phyloP scores from a whole-genome alignment of 2,888 invertebrate species.

The Dilophus febrilis region DNA sequence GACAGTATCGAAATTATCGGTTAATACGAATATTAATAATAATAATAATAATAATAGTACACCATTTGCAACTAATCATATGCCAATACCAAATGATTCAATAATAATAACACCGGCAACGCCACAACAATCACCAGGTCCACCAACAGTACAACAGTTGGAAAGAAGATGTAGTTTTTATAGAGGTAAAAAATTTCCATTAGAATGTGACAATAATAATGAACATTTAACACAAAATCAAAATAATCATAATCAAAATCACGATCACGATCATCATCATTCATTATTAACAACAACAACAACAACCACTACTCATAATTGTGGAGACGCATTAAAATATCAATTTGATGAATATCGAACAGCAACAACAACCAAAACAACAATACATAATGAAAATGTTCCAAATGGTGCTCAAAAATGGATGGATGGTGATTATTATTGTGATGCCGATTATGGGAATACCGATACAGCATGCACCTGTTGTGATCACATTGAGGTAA shows the following conservation, averaged over 20 bases:
- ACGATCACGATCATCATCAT: slow-evolving; percentile 14
- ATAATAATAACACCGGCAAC: slow-evolving; percentile 31
- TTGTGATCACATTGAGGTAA: slow-evolving; percentile 31
- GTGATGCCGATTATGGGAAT: slow-evolving; percentile 19
- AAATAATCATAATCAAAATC: slow-evolving; percentile 5
- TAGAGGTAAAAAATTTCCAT: slow-evolving; percentile 22
- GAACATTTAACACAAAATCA: slow-evolving; percentile 17
- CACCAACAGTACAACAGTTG: slow-evolving; percentile 13
- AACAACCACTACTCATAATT: too few species aligned
- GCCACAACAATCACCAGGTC: slow-evolving; percentile 29
- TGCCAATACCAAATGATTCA: slow-evolving; percentile 18
- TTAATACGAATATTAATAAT: not conserved
- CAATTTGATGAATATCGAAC: slow-evolving; percentile 5
- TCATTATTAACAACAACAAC: slow-evolving; percentile 18
- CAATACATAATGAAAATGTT: too few species aligned
- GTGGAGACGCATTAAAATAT: too few species aligned
- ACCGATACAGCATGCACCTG: slow-evolving; percentile 27
- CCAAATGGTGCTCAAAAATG: slow-evolving; percentile 22
- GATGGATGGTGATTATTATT: slow-evolving; percentile 27
- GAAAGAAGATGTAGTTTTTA: slow-evolving; percentile 31
- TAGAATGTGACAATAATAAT: slow-evolving; percentile 15
- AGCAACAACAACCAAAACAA: not conserved
- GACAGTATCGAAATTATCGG: too few species aligned
- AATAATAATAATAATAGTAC: not conserved
- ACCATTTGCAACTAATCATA: not conserved